Conservation (phyloP, 2,797 vertebrate genomes). For the Hafferia zeledoni region DNA sequence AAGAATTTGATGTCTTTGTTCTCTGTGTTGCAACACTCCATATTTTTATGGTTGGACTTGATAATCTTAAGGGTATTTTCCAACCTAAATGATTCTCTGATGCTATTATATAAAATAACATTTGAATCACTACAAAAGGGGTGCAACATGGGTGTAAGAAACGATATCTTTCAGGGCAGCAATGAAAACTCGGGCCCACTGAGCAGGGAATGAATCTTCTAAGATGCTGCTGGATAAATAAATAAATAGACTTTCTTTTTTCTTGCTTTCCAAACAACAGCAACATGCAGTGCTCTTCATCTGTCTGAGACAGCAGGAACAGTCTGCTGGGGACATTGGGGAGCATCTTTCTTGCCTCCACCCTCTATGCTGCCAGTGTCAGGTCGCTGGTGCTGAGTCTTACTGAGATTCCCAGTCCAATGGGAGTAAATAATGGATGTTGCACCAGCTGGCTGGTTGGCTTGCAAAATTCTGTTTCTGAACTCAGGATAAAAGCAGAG, state of each 20-base stretch:
- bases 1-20: background rate
- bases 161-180: background rate
- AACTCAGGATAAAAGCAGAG: conserved; percentile 48
- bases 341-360: conserved; percentile 64
- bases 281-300: conserved; percentile 39
- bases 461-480: conserved; percentile 67
- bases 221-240: conserved; percentile 52
- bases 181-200: background rate
- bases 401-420: conserved; percentile 65
- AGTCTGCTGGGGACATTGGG: conserved; percentile 45
- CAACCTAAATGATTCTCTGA: background rate
- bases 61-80: background rate
- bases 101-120: background rate
- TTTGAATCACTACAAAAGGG: background rate
- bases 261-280: conserved; percentile 11
- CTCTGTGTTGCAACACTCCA: background rate
- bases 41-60: background rate
- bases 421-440: conserved; percentile 78
- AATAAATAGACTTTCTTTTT: conserved; percentile 54
- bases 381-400: conserved; percentile 55
- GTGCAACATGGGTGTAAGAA: background rate
- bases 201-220: background rate
- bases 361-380: conserved; percentile 29
- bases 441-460: conserved; percentile 66
- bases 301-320: conserved; percentile 39